Evolutionary conservation across 2,888 invertebrate genomes (phyloP).

Genomic region (Phyto melanocephala): DNA sequence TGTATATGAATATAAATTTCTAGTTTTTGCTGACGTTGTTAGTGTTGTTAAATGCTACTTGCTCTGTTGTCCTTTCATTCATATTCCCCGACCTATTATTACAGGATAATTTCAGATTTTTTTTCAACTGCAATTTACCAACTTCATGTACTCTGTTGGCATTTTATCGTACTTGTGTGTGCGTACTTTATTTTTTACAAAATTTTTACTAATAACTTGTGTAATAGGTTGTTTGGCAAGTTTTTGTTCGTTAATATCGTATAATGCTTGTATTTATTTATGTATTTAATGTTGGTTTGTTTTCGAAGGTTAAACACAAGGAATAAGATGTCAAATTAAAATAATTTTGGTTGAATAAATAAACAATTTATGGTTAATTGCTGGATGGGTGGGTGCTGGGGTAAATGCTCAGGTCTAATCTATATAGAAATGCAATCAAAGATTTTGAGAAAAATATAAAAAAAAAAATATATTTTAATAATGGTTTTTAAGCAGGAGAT

Average conservation of each 20-base stretch:
- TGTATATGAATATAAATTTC: background rate
- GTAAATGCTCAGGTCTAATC: no score
- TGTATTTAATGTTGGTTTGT: background rate
- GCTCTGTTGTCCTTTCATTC: conserved; percentile 23
- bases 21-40: background rate
- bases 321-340: conserved; percentile 54
- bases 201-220: conserved; percentile 50
- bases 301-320: background rate
- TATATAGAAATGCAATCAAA: background rate
- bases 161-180: background rate
- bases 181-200: background rate
- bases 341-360: conserved; percentile 61
- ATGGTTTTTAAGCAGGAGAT: no score
- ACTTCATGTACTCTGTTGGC: conserved; percentile 14
- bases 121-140: conserved; percentile 11
- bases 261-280: background rate
- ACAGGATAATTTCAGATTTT: conserved; percentile 56
- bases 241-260: no score
- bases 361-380: conserved; percentile 51
- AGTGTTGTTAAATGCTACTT: background rate
- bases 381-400: background rate
- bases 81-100: conserved; percentile 59
- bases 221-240: conserved; percentile 23
- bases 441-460: background rate
- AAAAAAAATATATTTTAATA: no score